Evolutionary conservation across 92 coral and sea anemone genomes (phyloP).

Genomic region (Actinernus sp.): DNA sequence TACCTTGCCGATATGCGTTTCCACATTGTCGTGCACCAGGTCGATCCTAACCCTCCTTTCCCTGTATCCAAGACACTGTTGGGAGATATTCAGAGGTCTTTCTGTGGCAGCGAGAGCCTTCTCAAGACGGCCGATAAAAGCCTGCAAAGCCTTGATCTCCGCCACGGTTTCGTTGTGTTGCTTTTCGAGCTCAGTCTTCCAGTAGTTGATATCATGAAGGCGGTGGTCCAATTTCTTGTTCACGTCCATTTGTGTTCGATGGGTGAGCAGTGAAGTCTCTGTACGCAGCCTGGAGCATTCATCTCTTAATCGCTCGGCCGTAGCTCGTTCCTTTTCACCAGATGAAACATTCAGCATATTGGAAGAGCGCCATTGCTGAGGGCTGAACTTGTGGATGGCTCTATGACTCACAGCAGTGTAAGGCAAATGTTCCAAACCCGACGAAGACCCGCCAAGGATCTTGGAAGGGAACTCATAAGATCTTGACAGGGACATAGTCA

Average conservation of each 20-base stretch:
- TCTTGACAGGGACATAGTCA: slow-evolving; percentile 60
- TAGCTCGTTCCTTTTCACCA: slow-evolving; percentile 95
- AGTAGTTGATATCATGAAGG: slow-evolving; percentile 84
- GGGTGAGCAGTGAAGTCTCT: slow-evolving; percentile 90
- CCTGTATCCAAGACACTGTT: slow-evolving; percentile 88
- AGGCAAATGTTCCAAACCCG: slow-evolving; percentile 89
- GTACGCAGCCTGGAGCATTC: slow-evolving; percentile 98
- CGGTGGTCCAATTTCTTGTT: slow-evolving; percentile 96
- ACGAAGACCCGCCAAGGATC: slow-evolving; percentile 81
- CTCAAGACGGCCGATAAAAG: slow-evolving; percentile 95
- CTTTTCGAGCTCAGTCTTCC: slow-evolving; percentile 91
- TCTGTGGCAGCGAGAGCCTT: slow-evolving; percentile 96
- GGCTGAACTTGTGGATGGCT: slow-evolving; percentile 81
- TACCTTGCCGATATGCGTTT: slow-evolving; percentile 88
- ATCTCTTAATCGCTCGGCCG: slow-evolving; percentile 96
- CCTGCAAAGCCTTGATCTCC: slow-evolving; percentile 93
- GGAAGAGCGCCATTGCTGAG: slow-evolving; percentile 96
- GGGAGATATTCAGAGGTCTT: slow-evolving; percentile 85
- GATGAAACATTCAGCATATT: slow-evolving; percentile 89
- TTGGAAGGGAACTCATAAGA: slow-evolving; percentile 90
- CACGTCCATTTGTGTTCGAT: slow-evolving; percentile 95
- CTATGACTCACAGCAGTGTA: slow-evolving; percentile 85
- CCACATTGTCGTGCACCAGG: slow-evolving; percentile 93
- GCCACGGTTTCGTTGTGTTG: slow-evolving; percentile 95
- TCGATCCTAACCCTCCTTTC: slow-evolving; percentile 93